phyloP scores from a whole-genome alignment of 2,888 invertebrate genomes.

The Nomada ferruginata region DNA sequence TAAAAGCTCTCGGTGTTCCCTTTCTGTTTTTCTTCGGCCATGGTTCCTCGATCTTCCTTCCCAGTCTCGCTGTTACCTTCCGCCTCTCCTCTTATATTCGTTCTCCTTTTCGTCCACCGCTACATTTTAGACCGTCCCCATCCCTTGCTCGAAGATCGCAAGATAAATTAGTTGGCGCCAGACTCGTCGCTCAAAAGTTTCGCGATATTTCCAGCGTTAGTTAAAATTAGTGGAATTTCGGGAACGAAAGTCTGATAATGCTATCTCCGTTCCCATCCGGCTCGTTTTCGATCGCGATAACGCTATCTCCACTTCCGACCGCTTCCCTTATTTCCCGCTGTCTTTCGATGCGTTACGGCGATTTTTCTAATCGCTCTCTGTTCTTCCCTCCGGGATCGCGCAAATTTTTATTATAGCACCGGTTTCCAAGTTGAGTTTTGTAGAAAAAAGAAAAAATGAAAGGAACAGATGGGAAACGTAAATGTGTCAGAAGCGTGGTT shows the following conservation, averaged over 20 bases:
- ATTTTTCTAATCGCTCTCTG: conserved; percentile 8
- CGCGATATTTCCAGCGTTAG: conserved; percentile 71
- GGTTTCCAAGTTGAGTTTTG: neutral
- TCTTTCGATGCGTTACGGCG: neutral
- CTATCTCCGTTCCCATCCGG: conserved; percentile 57
- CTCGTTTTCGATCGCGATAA: conserved; percentile 34
- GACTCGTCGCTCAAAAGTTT: conserved; percentile 66
- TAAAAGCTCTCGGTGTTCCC: conserved; percentile 18
- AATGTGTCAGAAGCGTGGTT: no score
- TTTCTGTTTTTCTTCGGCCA: conserved; percentile 19
- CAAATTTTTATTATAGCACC: neutral
- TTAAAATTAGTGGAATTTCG: conserved; percentile 71
- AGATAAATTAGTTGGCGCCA: conserved; percentile 69
- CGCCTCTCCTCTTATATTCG: neutral
- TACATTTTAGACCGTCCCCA: neutral
- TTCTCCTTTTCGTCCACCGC: neutral
- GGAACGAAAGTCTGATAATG: conserved; percentile 66
- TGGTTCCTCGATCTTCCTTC: neutral
- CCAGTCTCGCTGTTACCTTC: neutral
- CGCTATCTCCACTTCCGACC: conserved; percentile 26
- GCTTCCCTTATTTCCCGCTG: neutral
- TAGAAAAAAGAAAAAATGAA: no score
- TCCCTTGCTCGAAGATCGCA: conserved; percentile 44
- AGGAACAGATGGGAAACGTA: no score
- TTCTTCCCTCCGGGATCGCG: neutral